A percentile compares a stretch with the other conserved stretches of the same genome.
Evolutionary conservation across 2,113 vertebrate species (phyloP).

Genomic region (Alligator sinensis): DNA sequence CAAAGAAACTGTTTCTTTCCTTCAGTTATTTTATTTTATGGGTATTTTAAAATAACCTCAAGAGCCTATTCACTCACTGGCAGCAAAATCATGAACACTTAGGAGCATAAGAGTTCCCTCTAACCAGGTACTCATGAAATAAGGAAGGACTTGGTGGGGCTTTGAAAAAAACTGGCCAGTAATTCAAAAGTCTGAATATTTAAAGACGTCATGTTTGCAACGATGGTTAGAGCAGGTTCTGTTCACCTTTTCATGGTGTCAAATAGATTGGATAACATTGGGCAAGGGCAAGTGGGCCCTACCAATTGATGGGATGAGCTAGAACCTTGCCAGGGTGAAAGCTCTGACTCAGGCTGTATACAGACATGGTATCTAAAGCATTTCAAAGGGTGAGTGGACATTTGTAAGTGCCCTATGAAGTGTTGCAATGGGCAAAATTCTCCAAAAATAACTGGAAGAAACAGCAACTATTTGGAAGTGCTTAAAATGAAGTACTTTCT

Average conservation of each 20-base stretch:
- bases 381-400: too few species aligned
- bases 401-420: too few species aligned
- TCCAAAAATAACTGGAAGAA: too few species aligned
- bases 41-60: background rate
- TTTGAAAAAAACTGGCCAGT: background rate
- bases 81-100: background rate
- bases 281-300: background rate
- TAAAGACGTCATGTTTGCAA: background rate
- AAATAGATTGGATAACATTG: background rate
- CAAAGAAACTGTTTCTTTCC: background rate
- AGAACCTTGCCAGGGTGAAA: too few species aligned
- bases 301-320: too few species aligned
- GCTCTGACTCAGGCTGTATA: background rate
- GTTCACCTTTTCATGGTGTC: background rate
- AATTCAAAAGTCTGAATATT: background rate
- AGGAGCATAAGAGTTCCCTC: background rate
- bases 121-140: background rate
- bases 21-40: background rate
- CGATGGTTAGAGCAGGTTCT: rapidly evolving
- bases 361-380: too few species aligned
- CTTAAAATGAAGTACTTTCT: too few species aligned
- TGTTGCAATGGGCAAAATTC: too few species aligned
- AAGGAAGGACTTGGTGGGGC: background rate
- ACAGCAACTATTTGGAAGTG: too few species aligned
- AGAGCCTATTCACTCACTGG: background rate